Evolutionary conservation across 2,888 invertebrate genomes (phyloP), one percentile per base, ranked within the genome.

Genomic region (Acanthosepion lycidas): DNA sequence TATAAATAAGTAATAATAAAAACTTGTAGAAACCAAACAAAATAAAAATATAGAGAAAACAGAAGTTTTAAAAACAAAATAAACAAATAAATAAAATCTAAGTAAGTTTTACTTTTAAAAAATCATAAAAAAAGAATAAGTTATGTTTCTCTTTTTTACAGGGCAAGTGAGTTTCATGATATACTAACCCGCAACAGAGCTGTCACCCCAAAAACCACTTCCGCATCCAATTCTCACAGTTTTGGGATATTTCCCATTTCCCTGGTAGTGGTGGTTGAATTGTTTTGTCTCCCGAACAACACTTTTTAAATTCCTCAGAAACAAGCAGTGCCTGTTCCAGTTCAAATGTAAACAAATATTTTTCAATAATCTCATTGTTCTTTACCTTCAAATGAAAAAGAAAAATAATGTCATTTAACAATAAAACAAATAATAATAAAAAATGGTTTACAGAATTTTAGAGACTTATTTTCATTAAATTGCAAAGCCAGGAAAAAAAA

Each of bases 181-280:
- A 92, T 49, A 95, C 94, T 92, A 95, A 97, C 97, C 97, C 95
- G 98, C 97, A 94, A 97, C 97, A 23, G 98, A 97, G 26, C 98
- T 98, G 96, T 98, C 98, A 59, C 98, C 98, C 98, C 98, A 98
- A 96, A 98, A 98, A 94, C 98, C 98, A 95, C 97, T 97, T 48
- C 98, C 97, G 96, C 98, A 98, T 49, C 98, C 97, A 94, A 97
- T 97, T 94, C 97, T 96, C 9, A 97, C 96, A 55, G 96, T 96
- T 95, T 96, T 95, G 15, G 95, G 96, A 48, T 93, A 93, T 28
- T 96, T 94, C n/a, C n/a, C 78, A n/a, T 6, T 23, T 23, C 20
- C 23, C 23, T 33, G n/a, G 18, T n/a, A 15, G n/a, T 78, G 78
- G 18, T 78, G 78, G 78, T 78, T 78, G n/a, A 15, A 18, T n/a